phyloP scores from a whole-genome alignment of 2,888 invertebrate genomes.

The Embidobia sp. region DNA sequence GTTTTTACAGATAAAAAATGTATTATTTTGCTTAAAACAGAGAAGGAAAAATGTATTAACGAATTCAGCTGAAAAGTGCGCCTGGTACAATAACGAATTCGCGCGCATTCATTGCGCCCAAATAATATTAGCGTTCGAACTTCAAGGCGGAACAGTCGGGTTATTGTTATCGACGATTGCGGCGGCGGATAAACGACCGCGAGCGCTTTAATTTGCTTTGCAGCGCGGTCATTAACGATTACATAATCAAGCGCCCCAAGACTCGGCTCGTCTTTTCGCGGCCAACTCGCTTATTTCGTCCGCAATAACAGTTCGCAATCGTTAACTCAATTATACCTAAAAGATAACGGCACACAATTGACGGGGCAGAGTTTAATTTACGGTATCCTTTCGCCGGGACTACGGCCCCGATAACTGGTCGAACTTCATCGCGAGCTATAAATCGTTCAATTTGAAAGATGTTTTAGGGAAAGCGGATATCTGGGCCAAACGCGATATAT shows the following conservation, averaged over 20 bases:
- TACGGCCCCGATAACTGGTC: slow-evolving; percentile 15
- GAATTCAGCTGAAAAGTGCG: neutral
- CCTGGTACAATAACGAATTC: slow-evolving; percentile 32
- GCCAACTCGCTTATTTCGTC: slow-evolving; percentile 19
- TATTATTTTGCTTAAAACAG: too few species aligned
- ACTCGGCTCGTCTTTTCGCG: slow-evolving; percentile 14
- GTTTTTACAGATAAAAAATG: too few species aligned
- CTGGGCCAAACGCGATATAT: slow-evolving; percentile 24
- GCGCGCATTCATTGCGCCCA: slow-evolving; percentile 38
- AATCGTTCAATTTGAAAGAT: slow-evolving; percentile 23
- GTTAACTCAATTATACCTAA: slow-evolving; percentile 34
- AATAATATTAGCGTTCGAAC: slow-evolving; percentile 41
- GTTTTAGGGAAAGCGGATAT: slow-evolving; percentile 16
- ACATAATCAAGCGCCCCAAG: slow-evolving; percentile 15
- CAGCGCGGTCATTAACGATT: slow-evolving; percentile 25
- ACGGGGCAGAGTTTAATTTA: slow-evolving; percentile 39
- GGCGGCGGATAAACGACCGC: slow-evolving; percentile 17
- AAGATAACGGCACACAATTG: slow-evolving; percentile 33
- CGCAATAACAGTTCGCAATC: slow-evolving; percentile 29
- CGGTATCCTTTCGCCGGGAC: slow-evolving; percentile 11
- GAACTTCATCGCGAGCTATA: slow-evolving; percentile 22
- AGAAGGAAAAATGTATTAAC: too few species aligned
- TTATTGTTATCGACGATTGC: slow-evolving; percentile 35
- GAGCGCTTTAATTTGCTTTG: slow-evolving; percentile 28
- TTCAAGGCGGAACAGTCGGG: slow-evolving; percentile 16